Evolutionary conservation across 2,888 invertebrate species (phyloP), one percentile per base, ranked within the genome.

Genomic region (Mesorhabditis belari): DNA sequence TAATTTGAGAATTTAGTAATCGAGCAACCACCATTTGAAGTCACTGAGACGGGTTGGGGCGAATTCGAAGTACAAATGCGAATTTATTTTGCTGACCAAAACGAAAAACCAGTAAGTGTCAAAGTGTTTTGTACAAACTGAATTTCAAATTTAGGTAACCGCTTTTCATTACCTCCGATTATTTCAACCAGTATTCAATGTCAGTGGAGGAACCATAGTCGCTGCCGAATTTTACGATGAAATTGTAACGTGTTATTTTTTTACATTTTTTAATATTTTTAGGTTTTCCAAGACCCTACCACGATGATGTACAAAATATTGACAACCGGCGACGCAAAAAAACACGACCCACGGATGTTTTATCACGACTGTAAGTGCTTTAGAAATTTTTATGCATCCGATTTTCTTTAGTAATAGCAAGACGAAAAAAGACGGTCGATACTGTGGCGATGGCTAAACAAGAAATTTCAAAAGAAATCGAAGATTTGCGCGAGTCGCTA

Each of bases 31-130:
- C 98, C 96, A 0, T 98, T 92, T 81, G 95, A 96, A 85, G 87
- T 98, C 5, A 91, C 90, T 0, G 96, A 98, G 83, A 96, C 96
- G 0, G 96, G 96, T 2, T 98, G 98, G 96, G 98, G 98, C 71
- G 98, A 98, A 84, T 98, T 98, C 82, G 96, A 98, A 84, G 90
- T 96, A 69, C 90, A 92, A 35, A 94, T 99, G 59, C 95, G 95
- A 82, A 90, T 98, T 66, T 92, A 92, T 82, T 98, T 98, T 77
- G 89, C 90, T 80, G 96, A 98, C 85, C 90, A 91, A 1, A 92
- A 92, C 79, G 98, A 94, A 83, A 86, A 91, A 81, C 90, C 92
- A 19, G 92, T 92, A 50, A 61, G 55, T 3, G 35, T 24, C 23
- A 25, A 17, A 6, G 51, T 27, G 4, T 52, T 49, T 19, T 26